phyloP scores from a whole-genome alignment of 2,888 invertebrate genomes.

The Archips xylosteana region DNA sequence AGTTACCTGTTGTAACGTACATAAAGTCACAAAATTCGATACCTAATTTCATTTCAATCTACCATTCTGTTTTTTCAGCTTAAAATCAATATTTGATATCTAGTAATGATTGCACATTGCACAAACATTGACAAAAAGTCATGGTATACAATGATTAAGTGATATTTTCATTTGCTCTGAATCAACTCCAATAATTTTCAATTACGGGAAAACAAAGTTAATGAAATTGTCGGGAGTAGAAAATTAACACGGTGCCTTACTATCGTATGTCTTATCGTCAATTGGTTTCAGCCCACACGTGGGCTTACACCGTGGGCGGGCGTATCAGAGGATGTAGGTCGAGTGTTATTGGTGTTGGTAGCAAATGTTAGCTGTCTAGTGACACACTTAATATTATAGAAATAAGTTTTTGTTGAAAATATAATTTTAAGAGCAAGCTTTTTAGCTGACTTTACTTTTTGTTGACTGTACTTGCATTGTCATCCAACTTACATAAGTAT shows the following conservation, averaged over 20 bases:
- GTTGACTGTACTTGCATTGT: too few relatives aligned
- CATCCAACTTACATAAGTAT: too few relatives aligned
- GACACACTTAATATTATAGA: background rate
- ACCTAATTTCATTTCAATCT: too few relatives aligned
- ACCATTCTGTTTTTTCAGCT: too few relatives aligned
- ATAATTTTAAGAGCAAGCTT: too few relatives aligned
- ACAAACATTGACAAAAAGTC: background rate
- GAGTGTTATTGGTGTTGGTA: background rate
- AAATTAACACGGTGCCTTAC: background rate
- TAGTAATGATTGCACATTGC: background rate
- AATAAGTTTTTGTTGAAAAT: too few relatives aligned
- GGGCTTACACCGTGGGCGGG: background rate
- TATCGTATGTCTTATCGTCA: conserved; percentile 6
- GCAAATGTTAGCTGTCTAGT: background rate
- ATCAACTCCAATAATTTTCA: background rate
- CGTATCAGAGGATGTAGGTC: conserved; percentile 3
- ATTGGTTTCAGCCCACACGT: conserved; percentile 1
- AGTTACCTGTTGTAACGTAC: too few relatives aligned
- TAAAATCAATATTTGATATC: too few relatives aligned
- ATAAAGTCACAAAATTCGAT: too few relatives aligned
- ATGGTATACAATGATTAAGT: too few relatives aligned
- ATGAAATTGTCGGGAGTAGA: background rate
- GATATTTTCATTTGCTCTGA: background rate
- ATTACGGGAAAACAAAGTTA: background rate
- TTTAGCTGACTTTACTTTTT: too few relatives aligned